A percentile compares a stretch with the other conserved stretches of the same genome.
phyloP scores from a whole-genome alignment of 1,140 invertebrate species.

The Ceratina japonica region DNA sequence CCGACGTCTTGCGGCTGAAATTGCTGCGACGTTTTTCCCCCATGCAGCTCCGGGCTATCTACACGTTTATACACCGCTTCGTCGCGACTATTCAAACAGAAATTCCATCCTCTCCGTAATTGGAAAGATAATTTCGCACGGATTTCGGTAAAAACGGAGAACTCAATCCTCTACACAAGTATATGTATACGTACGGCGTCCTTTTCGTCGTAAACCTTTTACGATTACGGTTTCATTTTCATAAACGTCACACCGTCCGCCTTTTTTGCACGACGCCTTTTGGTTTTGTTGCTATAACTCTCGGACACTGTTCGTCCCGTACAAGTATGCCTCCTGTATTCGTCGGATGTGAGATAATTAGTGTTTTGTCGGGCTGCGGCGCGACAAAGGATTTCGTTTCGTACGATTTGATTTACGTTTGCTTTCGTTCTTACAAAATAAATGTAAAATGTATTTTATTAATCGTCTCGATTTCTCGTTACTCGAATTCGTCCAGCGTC shows the following conservation, averaged over 20 bases:
- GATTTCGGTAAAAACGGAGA: constrained; percentile 23
- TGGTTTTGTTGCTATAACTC: constrained; percentile 41
- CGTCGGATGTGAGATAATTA: constrained; percentile 74
- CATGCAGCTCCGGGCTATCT: background rate
- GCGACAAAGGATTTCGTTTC: constrained; percentile 45
- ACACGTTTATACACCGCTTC: background rate
- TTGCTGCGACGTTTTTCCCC: constrained; percentile 10
- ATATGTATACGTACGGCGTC: constrained; percentile 4
- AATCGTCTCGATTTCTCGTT: background rate
- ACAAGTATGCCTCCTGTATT: constrained; percentile 35
- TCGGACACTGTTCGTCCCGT: constrained; percentile 39
- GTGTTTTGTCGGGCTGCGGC: constrained; percentile 68
- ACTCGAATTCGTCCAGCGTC: constrained; percentile 83
- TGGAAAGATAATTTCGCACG: background rate
- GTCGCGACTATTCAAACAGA: background rate
- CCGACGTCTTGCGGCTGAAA: background rate
- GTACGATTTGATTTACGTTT: constrained; percentile 51
- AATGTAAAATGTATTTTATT: too few species aligned
- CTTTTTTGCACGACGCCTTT: constrained; percentile 70
- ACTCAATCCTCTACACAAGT: background rate
- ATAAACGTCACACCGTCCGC: constrained; percentile 76
- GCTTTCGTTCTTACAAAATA: constrained; percentile 9
- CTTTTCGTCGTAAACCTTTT: constrained; percentile 74
- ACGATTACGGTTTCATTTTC: constrained; percentile 80
- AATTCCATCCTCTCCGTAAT: background rate